Base-by-base conservation (phyloP, 2,888 invertebrate species). In the Plebejus anna region DNA sequence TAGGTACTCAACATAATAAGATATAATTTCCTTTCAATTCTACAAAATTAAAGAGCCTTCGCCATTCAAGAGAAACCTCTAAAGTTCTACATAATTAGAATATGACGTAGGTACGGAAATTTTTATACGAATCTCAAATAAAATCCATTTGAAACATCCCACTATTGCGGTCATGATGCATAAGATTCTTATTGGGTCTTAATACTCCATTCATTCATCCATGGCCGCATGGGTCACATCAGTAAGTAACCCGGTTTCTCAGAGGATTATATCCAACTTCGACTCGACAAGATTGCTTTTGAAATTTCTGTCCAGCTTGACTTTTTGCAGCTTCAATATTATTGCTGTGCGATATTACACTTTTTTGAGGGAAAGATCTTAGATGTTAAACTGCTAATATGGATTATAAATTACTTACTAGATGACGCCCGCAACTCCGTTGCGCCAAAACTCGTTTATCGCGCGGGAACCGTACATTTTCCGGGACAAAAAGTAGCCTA, bases 261-360 rank as follows among this genome's bases (percentile, higher is more conserved):
- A 82, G 81, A 82, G 82, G 82, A 83, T 82, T 83, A 82, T 81
- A 80, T 78, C 77, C 76, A 79, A 78, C 78, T 80, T 80, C 77
- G 80, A 80, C 79, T 80, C 79, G 77, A 78, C 78, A 78, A 78
- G 81, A 81, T 80, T 87, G 84, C 84, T 84, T 84, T 84, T 82
- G 81, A 85, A 85, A 87, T 87, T 87, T 84, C 85, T 84, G 82
- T 83, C 81, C 82, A 84, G 86, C 66, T 32, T 66, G 85, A 79
- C 76, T 80, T 82, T 81, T 84, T 86, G 4, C 32, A 59, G 4
- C 5, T 55, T 16, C 16, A n/a, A 22, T 83, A 83, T 84, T 82
- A 51, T 38, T 38, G 55, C 55, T 0, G 55, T 55, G 0, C 55
- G 4, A 55, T 55, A 16, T 55, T 55, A 16, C 16, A 55, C 13